These are phyloP conservation scores for Andrena camellia DNA, from an alignment of 2,888 invertebrate genomes.

Conservation along the genomic window DNA sequence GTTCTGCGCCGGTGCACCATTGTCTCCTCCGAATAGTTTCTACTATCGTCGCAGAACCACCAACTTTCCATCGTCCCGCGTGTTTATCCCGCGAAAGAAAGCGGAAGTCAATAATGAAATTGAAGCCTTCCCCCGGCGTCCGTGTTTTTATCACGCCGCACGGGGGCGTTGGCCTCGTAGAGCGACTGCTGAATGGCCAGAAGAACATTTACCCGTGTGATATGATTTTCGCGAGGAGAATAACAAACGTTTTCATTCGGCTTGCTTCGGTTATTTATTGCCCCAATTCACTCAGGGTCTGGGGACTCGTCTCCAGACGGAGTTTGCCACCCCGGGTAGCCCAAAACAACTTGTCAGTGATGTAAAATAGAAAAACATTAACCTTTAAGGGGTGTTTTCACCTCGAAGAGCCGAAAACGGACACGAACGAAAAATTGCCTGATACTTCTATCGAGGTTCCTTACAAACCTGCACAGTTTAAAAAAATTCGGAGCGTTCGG, in stretches of 20 bases:
- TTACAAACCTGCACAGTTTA: no score
- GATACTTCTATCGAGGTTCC: no score
- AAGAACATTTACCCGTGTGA: slow-evolving; percentile 23
- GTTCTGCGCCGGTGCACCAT: background rate
- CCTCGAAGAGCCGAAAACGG: no score
- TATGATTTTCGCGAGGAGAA: slow-evolving; percentile 27
- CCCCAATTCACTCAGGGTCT: background rate
- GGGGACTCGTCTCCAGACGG: background rate
- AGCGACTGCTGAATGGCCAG: slow-evolving; percentile 21
- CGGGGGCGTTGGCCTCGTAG: slow-evolving; percentile 11
- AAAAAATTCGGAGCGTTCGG: no score
- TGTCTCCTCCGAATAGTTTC: background rate
- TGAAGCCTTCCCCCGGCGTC: slow-evolving; percentile 12
- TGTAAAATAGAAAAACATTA: no score
- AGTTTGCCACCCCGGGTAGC: no score
- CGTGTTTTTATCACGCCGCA: slow-evolving; percentile 8
- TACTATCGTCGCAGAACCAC: background rate
- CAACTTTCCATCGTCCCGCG: background rate
- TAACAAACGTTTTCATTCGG: background rate
- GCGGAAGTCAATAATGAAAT: slow-evolving; percentile 36
- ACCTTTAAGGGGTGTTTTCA: no score
- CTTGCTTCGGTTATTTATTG: slow-evolving; percentile 11
- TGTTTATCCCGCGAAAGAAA: slow-evolving; percentile 11
- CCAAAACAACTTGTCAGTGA: no score
- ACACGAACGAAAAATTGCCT: no score